phyloP scores from a whole-genome alignment of 92 coral and sea anemone genomes.

The Epizoanthus stellaris region DNA sequence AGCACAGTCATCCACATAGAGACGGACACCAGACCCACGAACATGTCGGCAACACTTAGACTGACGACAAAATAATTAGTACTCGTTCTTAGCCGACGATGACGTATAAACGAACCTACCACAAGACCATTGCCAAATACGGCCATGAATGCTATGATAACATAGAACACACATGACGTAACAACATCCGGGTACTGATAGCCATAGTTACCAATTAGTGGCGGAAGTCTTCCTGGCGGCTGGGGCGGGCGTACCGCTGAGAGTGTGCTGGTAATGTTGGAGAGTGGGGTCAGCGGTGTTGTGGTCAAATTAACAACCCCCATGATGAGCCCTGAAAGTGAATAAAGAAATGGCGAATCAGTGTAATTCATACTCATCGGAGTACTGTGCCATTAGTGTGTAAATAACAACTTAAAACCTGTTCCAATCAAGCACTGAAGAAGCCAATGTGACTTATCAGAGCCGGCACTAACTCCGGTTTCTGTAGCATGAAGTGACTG shows the following conservation, averaged over 20 bases:
- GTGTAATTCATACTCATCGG: too few relatives aligned
- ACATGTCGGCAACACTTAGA: slow-evolving; percentile 78
- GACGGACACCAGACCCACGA: slow-evolving; percentile 77
- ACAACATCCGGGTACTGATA: slow-evolving; percentile 46
- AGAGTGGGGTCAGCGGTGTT: not conserved
- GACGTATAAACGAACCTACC: slow-evolving; percentile 83
- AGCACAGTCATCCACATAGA: slow-evolving; percentile 79
- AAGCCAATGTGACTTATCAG: too few relatives aligned
- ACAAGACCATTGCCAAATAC: slow-evolving; percentile 89
- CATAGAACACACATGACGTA: slow-evolving; percentile 71
- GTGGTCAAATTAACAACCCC: not conserved
- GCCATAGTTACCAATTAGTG: slow-evolving; percentile 44
- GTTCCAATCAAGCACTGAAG: too few relatives aligned
- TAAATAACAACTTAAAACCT: too few relatives aligned
- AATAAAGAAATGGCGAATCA: not conserved
- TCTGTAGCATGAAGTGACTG: too few relatives aligned
- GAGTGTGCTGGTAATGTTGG: not conserved
- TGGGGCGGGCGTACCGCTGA: not conserved
- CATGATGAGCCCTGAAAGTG: slow-evolving; percentile 15
- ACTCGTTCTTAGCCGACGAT: slow-evolving; percentile 75
- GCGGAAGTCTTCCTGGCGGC: slow-evolving; percentile 41
- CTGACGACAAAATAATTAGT: slow-evolving; percentile 88
- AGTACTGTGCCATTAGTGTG: too few relatives aligned
- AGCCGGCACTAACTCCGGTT: too few relatives aligned
- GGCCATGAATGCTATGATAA: slow-evolving; percentile 74